A percentile compares a stretch with the other conserved stretches of the same genome.
These are phyloP conservation scores for Drosophila murphyi DNA, from an alignment of 1,140 invertebrate species.

Conservation along the genomic window DNA sequence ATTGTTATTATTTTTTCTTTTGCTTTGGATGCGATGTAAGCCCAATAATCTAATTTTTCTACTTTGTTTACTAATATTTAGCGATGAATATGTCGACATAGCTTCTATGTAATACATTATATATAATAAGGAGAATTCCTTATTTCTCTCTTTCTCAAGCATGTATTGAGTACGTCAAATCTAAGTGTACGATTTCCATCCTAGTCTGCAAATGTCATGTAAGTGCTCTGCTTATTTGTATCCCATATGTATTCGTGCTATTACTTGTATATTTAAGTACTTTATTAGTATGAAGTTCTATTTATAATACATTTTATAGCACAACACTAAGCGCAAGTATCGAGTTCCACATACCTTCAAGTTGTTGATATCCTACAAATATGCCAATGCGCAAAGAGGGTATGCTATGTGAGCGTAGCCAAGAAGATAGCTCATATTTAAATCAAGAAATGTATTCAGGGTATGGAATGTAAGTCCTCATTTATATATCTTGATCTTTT, in stretches of 20 bases:
- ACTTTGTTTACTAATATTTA: too few relatives aligned
- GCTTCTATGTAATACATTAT: too few relatives aligned
- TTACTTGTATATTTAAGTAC: constrained; percentile 19
- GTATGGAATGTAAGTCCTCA: too few relatives aligned
- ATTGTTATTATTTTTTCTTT: too few relatives aligned
- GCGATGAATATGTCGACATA: too few relatives aligned
- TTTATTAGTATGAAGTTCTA: constrained; percentile 12
- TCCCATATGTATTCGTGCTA: constrained; percentile 13
- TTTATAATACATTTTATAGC: constrained; percentile 37
- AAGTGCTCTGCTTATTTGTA: constrained; percentile 2
- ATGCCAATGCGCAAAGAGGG: background rate
- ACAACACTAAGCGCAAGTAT: background rate
- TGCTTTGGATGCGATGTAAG: too few relatives aligned
- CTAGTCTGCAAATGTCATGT: background rate
- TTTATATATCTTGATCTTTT: too few relatives aligned
- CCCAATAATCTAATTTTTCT: too few relatives aligned
- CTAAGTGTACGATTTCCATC: background rate
- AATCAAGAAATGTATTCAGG: too few relatives aligned
- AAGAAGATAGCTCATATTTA: background rate
- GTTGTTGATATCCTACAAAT: constrained; percentile 1
- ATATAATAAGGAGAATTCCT: too few relatives aligned
- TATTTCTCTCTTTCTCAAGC: too few relatives aligned
- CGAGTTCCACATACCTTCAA: background rate
- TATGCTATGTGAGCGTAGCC: background rate
- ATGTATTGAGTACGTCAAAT: too few relatives aligned